Conservation (phyloP, 2,797 vertebrate genomes). For the Syngnathus rostellatus region DNA sequence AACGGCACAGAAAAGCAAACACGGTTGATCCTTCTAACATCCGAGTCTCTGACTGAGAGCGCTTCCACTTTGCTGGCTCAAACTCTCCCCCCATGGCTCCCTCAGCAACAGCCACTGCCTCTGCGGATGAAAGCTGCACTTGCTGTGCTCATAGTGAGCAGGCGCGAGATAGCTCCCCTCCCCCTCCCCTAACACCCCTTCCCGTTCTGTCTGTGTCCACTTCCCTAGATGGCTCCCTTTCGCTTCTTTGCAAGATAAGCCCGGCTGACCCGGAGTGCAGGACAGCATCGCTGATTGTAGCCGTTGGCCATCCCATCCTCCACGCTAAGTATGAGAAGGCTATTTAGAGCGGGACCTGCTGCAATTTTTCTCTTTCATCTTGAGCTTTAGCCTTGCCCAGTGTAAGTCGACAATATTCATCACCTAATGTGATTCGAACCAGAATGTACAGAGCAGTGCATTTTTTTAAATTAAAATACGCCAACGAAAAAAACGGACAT, state of each 20-base stretch:
- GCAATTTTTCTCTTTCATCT: slow-evolving; percentile 29
- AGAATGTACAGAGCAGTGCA: slow-evolving; percentile 13
- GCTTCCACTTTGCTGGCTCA: slow-evolving; percentile 28
- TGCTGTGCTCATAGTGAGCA: slow-evolving; percentile 68
- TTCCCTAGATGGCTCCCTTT: slow-evolving; percentile 63
- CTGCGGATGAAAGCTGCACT: slow-evolving; percentile 73
- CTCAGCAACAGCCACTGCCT: slow-evolving; percentile 50
- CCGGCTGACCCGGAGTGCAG: slow-evolving; percentile 18
- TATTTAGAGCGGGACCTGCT: slow-evolving; percentile 42
- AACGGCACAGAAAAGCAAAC: slow-evolving; percentile 4
- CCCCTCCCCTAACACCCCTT: slow-evolving; percentile 13
- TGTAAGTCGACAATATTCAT: slow-evolving; percentile 64
- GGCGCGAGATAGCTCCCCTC: slow-evolving; percentile 52
- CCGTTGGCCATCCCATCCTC: slow-evolving; percentile 24
- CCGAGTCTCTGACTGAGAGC: slow-evolving; percentile 25
- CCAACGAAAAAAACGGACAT: background rate
- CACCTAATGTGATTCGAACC: slow-evolving; percentile 59
- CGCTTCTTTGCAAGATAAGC: slow-evolving; percentile 45
- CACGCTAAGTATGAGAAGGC: slow-evolving; percentile 21
- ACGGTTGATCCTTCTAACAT: slow-evolving; percentile 11
- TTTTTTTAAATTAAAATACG: slow-evolving; percentile 2
- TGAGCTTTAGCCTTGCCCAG: slow-evolving; percentile 45
- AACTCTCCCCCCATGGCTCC: slow-evolving; percentile 44
- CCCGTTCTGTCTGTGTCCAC: slow-evolving; percentile 41
- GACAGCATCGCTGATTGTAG: slow-evolving; percentile 25